Evolutionary conservation across 2,888 invertebrate genomes (phyloP), one percentile per base, ranked within the genome.

Genomic region (Pandemis heparana): DNA sequence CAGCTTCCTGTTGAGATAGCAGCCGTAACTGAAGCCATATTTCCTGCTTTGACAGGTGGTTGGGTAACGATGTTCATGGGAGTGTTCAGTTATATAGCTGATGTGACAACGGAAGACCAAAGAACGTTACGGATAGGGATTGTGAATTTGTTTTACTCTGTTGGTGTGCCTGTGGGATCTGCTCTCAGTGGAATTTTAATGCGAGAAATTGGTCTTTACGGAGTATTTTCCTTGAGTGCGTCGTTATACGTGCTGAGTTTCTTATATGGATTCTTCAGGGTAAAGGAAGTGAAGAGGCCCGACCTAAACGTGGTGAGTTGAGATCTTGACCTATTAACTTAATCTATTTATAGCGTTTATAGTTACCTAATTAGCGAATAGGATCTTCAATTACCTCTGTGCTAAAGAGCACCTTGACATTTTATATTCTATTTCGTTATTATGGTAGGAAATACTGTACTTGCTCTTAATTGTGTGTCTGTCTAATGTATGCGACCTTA

Each of bases 1-100:
- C 95, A 97, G 83, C 89, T 97, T 53, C 97, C 97, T 0, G 97
- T 97, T 95, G 97, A 97, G 91, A 96, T 96, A 2, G 96, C 97
- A 16, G 97, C 97, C 0, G 95, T 97, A 6, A 96, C 97, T 0
- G 97, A 97, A 88, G 97, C 97, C 0, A 95, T 97, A 77, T 97
- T 97, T 88, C 97, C 97, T 3, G 97, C 97, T 0, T 83, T 97
- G 8, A 97, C 97, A 0, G 97, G 97, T 10, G 97, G 97, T 9
- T 97, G 97, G 97, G 97, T 97, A 86, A 97, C 97, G 43, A 97
- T 97, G 97, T 96, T 98, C 81, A 97, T 98, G 97, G 97, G 97
- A 23, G 96, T 98, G 78, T 97, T 98, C 90, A 97, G 97, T 90
- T 98, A 98, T 85, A 97, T 98, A 75, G 97, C 97, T 1, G 98